These are phyloP conservation scores for Nipponacmea schrenckii DNA, from an alignment of 2,888 invertebrate genomes.

Conservation along the genomic window DNA sequence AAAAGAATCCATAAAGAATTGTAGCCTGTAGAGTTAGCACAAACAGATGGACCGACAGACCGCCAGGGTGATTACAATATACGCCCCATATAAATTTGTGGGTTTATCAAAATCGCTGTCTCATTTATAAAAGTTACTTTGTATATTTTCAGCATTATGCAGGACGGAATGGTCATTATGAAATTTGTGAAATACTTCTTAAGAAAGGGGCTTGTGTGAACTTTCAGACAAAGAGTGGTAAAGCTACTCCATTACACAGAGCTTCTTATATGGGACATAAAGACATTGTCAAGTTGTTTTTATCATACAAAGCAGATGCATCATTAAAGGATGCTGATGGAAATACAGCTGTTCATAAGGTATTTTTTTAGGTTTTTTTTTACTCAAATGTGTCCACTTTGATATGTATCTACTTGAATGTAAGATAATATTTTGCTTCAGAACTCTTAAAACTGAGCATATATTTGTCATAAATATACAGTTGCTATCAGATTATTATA, in stretches of 20 bases:
- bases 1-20: no score
- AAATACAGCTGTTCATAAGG: conserved; percentile 83
- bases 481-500: no score
- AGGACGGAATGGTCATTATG: conserved; percentile 80
- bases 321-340: conserved; percentile 81
- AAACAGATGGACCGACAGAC: no score
- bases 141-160: conserved; percentile 78
- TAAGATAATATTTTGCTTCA: background rate
- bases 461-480: no score
- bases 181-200: conserved; percentile 78
- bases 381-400: background rate
- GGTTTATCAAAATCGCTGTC: no score
- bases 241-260: conserved; percentile 84
- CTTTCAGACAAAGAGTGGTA: conserved; percentile 79
- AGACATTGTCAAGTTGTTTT: conserved; percentile 76
- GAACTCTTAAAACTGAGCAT: background rate
- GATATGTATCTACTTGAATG: background rate
- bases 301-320: conserved; percentile 71
- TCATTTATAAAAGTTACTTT: no score
- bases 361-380: conserved; percentile 54
- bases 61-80: no score
- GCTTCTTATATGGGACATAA: conserved; percentile 78
- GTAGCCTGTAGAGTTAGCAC: no score
- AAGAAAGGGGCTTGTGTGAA: conserved; percentile 79
- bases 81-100: no score